These are phyloP conservation scores for Mesoligia furuncula DNA, from an alignment of 2,888 invertebrate genomes.

Conservation along the genomic window DNA sequence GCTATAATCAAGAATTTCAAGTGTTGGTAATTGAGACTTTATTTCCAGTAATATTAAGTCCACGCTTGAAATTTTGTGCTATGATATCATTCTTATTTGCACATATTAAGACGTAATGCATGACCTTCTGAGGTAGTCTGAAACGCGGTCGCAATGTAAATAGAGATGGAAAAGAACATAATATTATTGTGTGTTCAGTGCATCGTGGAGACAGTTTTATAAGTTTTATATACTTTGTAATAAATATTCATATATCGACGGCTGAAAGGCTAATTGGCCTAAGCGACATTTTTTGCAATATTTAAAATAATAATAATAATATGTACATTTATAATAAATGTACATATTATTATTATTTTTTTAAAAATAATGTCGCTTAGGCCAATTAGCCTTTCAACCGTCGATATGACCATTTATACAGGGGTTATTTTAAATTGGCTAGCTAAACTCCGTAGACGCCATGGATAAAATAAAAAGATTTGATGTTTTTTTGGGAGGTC, in stretches of 20 bases:
- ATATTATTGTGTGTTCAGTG: conserved; percentile 21
- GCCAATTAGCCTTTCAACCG: too few relatives aligned
- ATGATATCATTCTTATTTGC: conserved; percentile 63
- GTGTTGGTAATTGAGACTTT: conserved; percentile 40
- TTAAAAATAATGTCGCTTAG: too few relatives aligned
- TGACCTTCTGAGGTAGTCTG: conserved; percentile 47
- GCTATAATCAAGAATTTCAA: conserved; percentile 20
- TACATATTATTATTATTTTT: too few relatives aligned
- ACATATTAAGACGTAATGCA: conserved; percentile 51
- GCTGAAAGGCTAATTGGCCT: too few relatives aligned
- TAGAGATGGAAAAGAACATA: conserved; percentile 23
- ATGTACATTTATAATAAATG: too few relatives aligned
- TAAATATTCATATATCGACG: conserved; percentile 10
- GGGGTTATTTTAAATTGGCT: not conserved
- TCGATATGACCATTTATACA: too few relatives aligned
- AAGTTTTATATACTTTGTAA: not conserved
- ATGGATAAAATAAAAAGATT: not conserved
- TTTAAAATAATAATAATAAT: too few relatives aligned
- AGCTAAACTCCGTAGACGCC: not conserved
- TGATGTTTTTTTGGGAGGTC: not conserved
- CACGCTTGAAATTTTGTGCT: conserved; percentile 19
- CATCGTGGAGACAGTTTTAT: conserved; percentile 19
- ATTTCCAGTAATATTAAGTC: conserved; percentile 33
- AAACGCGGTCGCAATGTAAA: conserved; percentile 36
- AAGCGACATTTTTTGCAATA: too few relatives aligned